Base-by-base conservation (phyloP, 2,113 vertebrate genomes). In the Apodemus sylvaticus region DNA sequence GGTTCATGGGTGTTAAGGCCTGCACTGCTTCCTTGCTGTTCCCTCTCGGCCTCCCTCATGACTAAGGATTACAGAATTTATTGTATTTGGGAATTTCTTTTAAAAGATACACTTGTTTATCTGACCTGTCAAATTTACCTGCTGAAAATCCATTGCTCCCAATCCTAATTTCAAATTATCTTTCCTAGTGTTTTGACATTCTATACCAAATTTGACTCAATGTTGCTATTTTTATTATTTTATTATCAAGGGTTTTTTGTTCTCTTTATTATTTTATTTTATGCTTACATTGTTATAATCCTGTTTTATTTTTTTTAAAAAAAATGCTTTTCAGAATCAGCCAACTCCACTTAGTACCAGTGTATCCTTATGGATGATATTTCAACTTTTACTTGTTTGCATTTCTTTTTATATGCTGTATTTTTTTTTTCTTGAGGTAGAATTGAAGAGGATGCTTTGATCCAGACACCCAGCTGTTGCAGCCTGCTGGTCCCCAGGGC, bases 381-480 rank as follows among this genome's bases (percentile, higher is more conserved):
- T 53, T 26, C 89, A 81, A 86, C 55, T 83, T 58, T 31, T 81
- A 34, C 39, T 66, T 19, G 62, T 29, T 60, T 82, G 51, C n/a
- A 55, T 45, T 19, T 66, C 92, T 94, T 48, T 70, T 81, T 26
- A 77, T 77, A 87, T 91, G 24, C 42, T 48, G 66, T 82, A 4
- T 53, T 53, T 74, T 97, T 74, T 97, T 51, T 81, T 77, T 89
- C 42, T 89, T 85, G 29, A 93, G 31, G 7, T 51, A 79, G 68
- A 70, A 95, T 29, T 36, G 70, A 39, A 92, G 36, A 16, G 3
- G 71, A 2, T 45, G 24, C 48, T 96, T 79, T 79, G 53, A 10
- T 39, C 58, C 14, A 90, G 70, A 81, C 1, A 7, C 39, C 13
- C 3, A 19, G 60, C 17, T 79, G 16, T n/a, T 64, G 62, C 29